Conservation (phyloP, 1,140 invertebrate species). For the Tetranychus urticae region DNA sequence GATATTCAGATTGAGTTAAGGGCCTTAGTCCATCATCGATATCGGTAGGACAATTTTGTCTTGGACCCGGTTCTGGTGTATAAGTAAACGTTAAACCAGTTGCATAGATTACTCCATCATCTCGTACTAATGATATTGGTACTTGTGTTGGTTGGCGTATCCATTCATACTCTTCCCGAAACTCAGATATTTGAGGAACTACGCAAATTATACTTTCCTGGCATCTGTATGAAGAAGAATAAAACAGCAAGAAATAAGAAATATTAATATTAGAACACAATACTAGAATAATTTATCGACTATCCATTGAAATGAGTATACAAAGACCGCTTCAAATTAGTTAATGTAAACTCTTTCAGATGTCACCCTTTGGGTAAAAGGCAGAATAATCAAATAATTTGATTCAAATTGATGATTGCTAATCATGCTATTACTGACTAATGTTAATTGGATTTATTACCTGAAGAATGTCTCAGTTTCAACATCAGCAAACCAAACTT, state of each 20-base stretch:
- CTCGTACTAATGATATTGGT: constrained; percentile 79
- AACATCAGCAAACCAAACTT: constrained; percentile 94
- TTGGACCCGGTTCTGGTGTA: constrained; percentile 26
- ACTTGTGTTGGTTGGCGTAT: constrained; percentile 64
- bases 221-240: constrained; percentile 23
- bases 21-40: not conserved
- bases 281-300: too few relatives aligned
- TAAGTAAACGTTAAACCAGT: constrained; percentile 97
- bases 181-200: constrained; percentile 85
- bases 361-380: too few relatives aligned
- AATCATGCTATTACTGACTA: not conserved
- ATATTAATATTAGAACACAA: too few relatives aligned
- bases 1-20: not conserved
- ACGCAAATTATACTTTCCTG: constrained; percentile 88
- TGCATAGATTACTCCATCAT: constrained; percentile 95
- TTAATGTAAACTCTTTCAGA: too few relatives aligned
- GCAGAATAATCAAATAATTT: not conserved
- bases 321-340: too few relatives aligned
- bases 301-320: too few relatives aligned
- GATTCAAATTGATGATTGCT: not conserved
- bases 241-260: too few relatives aligned
- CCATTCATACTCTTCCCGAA: constrained; percentile 85
- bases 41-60: not conserved
- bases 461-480: constrained; percentile 92
- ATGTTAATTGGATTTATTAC: not conserved